These are phyloP conservation scores for Lepisosteus oculatus DNA, from an alignment of 2,113 vertebrate species.

Conservation along the genomic window DNA sequence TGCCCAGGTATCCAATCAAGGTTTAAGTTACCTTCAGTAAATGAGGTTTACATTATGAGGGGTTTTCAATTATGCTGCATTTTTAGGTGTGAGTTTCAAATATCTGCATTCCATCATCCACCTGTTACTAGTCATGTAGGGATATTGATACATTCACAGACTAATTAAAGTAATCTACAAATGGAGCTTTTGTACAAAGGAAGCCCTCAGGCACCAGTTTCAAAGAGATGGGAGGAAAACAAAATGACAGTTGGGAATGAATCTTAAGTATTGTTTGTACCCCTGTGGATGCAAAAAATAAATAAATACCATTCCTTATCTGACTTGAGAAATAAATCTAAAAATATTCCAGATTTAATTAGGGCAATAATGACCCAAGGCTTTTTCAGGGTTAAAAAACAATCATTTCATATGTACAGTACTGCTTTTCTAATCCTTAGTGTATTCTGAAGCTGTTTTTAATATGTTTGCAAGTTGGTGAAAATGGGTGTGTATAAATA, in stretches of 20 bases:
- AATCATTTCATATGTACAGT: slow-evolving; percentile 31
- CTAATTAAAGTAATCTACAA: slow-evolving; percentile 61
- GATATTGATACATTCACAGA: slow-evolving; percentile 24
- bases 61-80: slow-evolving; percentile 46
- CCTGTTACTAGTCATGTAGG: slow-evolving; percentile 37
- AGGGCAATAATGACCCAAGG: slow-evolving; percentile 49
- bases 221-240: slow-evolving; percentile 34
- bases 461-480: slow-evolving; percentile 3
- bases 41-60: slow-evolving; percentile 18
- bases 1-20: too few species aligned
- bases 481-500: too few species aligned
- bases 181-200: slow-evolving; percentile 48
- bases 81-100: slow-evolving; percentile 49
- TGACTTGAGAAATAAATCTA: slow-evolving; percentile 42
- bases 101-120: slow-evolving; percentile 35
- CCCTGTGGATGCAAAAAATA: slow-evolving; percentile 29
- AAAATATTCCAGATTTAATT: slow-evolving; percentile 58
- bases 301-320: slow-evolving; percentile 36
- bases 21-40: too few species aligned
- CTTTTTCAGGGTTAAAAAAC: slow-evolving; percentile 39
- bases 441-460: slow-evolving; percentile 30
- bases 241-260: slow-evolving; percentile 57
- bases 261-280: slow-evolving; percentile 61
- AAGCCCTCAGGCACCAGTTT: slow-evolving; percentile 49
- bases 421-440: slow-evolving; percentile 28